A percentile compares a stretch with the other conserved stretches of the same genome.
These are phyloP conservation scores for Genyomyrus donnyi DNA, from an alignment of 2,113 vertebrate species.

Conservation along the genomic window DNA sequence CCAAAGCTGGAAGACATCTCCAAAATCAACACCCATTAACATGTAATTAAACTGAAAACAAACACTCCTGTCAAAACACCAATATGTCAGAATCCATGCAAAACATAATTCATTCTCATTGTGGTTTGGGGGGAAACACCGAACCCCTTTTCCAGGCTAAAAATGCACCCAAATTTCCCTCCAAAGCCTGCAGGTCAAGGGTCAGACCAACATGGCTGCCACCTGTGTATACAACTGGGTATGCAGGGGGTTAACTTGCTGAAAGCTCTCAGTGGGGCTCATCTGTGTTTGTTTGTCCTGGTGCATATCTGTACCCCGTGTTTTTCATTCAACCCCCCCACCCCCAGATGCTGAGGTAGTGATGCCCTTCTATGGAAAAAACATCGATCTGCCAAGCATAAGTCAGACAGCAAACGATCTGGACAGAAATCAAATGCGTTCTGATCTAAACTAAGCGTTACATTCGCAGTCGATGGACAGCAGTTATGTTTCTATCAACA, in stretches of 20 bases:
- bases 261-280: not conserved
- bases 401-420: not conserved
- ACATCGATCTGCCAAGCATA: not conserved
- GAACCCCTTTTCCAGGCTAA: not conserved
- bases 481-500: not conserved
- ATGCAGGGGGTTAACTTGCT: not conserved
- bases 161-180: not conserved
- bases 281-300: not conserved
- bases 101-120: not conserved
- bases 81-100: not conserved
- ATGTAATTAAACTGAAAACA: not conserved
- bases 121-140: not conserved
- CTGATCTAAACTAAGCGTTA: not conserved
- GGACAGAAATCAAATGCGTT: not conserved
- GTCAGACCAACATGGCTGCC: not conserved
- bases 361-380: not conserved
- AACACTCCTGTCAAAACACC: not conserved
- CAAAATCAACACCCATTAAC: not conserved
- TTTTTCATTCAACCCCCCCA: not conserved
- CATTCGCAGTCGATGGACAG: not conserved
- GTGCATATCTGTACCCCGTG: not conserved
- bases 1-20: not conserved
- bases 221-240: slow-evolving; percentile 4
- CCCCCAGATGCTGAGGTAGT: not conserved
- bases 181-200: not conserved